These are phyloP conservation scores for Chaetorhynchus papuensis DNA, from an alignment of 2,113 vertebrate species.

Conservation along the genomic window DNA sequence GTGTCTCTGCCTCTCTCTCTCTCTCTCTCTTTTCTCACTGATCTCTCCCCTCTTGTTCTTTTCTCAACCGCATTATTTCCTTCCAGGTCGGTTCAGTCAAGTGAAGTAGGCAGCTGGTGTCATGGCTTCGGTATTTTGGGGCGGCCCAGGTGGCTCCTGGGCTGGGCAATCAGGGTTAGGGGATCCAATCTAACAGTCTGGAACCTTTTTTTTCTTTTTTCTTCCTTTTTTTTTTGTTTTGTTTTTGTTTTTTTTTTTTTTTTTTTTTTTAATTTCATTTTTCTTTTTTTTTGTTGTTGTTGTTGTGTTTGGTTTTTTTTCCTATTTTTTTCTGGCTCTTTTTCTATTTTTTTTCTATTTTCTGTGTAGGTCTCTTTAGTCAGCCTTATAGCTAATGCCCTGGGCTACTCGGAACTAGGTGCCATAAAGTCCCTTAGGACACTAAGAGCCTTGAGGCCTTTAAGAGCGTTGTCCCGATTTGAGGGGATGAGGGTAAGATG, in stretches of 20 bases:
- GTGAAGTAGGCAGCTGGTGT: slow-evolving; percentile 84
- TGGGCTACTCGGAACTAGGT: slow-evolving; percentile 99
- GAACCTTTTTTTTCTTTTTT: slow-evolving; percentile 90
- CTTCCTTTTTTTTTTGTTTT: slow-evolving; percentile 77
- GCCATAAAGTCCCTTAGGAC: slow-evolving; percentile 99
- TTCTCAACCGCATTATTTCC: slow-evolving; percentile 90
- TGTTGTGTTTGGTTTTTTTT: no score
- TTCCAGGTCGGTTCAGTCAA: slow-evolving; percentile 95
- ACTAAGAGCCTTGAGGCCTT: slow-evolving; percentile 99
- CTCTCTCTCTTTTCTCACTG: slow-evolving; percentile 52
- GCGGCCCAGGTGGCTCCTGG: slow-evolving; percentile 62
- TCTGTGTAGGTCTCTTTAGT: slow-evolving; percentile 99
- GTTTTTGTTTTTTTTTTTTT: slow-evolving; percentile 79
- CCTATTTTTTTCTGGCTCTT: slow-evolving; percentile 79
- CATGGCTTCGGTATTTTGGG: slow-evolving; percentile 71
- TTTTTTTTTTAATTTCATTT: slow-evolving; percentile 59
- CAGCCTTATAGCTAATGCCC: slow-evolving; percentile 99
- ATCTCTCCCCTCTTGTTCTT: slow-evolving; percentile 65
- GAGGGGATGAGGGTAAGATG: slow-evolving; percentile 99
- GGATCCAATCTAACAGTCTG: slow-evolving; percentile 96
- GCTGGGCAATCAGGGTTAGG: slow-evolving; percentile 86
- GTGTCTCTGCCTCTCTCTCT: slow-evolving; percentile 74
- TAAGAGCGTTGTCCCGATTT: slow-evolving; percentile 99
- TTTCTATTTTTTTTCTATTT: slow-evolving; percentile 83
- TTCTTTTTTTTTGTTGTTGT: slow-evolving; percentile 81